phyloP scores from a whole-genome alignment of 1,140 invertebrate genomes.

The Cyphomyrmex costatus region DNA sequence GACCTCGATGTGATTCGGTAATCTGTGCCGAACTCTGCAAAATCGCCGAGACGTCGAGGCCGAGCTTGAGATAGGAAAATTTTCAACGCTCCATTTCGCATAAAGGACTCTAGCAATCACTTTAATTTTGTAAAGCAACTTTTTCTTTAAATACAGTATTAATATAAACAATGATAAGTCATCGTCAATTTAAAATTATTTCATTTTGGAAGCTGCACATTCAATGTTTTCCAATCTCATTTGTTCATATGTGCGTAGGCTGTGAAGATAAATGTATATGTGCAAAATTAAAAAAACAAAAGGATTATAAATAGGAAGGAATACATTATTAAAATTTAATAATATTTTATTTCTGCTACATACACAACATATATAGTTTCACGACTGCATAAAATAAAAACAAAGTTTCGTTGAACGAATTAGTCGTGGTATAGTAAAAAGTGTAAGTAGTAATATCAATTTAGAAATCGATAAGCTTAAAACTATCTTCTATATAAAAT shows the following conservation, averaged over 20 bases:
- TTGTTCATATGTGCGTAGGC: neutral
- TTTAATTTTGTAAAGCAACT: neutral
- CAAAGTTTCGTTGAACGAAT: neutral
- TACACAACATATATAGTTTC: neutral
- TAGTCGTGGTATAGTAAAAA: neutral
- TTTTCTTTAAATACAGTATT: neutral
- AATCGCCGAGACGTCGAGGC: neutral
- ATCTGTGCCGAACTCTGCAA: neutral
- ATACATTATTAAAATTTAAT: slow-evolving; percentile 26
- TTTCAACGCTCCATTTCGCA: neutral
- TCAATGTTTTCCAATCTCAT: slow-evolving; percentile 13
- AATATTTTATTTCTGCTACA: slow-evolving; percentile 31
- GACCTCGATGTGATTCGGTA: slow-evolving; percentile 1
- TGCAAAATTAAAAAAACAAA: neutral
- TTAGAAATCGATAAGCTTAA: neutral
- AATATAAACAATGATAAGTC: neutral
- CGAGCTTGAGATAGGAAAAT: neutral
- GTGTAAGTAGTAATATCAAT: neutral
- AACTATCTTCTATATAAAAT: neutral
- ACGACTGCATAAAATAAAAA: neutral
- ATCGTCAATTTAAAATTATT: neutral
- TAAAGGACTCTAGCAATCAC: neutral
- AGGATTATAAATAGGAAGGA: neutral
- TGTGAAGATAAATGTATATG: neutral
- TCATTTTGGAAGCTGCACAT: neutral